Evolutionary conservation across 2,797 vertebrate genomes (phyloP).

Genomic region (Cuculus canorus): DNA sequence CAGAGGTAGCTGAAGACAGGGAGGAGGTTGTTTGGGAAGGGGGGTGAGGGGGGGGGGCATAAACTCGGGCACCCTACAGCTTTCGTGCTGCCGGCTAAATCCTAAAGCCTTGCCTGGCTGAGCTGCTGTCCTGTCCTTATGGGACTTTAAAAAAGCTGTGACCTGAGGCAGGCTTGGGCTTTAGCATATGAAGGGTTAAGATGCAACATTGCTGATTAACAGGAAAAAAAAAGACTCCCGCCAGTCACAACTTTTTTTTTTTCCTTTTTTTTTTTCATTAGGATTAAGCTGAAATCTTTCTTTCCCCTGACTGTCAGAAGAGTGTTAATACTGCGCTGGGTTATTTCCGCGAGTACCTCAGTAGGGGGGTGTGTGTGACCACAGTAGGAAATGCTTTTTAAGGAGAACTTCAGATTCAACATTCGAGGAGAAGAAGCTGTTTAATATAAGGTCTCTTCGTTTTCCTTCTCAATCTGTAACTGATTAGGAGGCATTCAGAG

Average conservation of each 20-base stretch:
- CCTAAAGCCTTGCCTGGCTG: neutral
- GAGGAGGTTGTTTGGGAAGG: neutral
- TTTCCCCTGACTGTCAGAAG: neutral
- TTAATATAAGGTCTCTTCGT: neutral
- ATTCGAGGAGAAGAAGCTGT: slow-evolving; percentile 40
- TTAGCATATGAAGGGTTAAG: neutral
- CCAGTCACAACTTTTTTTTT: neutral
- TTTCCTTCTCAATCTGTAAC: slow-evolving; percentile 56
- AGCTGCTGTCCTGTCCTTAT: neutral
- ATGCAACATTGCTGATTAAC: neutral
- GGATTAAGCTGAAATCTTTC: slow-evolving; percentile 9
- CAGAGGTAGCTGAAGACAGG: neutral
- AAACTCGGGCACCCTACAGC: neutral
- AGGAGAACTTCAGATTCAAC: slow-evolving; percentile 31
- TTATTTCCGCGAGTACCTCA: neutral
- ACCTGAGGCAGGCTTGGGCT: neutral
- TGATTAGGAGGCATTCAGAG: slow-evolving; percentile 52
- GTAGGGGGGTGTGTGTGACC: slow-evolving; percentile 17
- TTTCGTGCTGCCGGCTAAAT: neutral
- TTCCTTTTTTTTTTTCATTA: neutral
- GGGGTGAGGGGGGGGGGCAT: neutral
- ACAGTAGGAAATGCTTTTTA: neutral
- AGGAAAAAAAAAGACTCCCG: neutral
- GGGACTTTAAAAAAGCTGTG: neutral
- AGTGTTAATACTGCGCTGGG: neutral